Base-by-base conservation (phyloP, 2,888 invertebrate genomes). In the Cerastoderma edule region DNA sequence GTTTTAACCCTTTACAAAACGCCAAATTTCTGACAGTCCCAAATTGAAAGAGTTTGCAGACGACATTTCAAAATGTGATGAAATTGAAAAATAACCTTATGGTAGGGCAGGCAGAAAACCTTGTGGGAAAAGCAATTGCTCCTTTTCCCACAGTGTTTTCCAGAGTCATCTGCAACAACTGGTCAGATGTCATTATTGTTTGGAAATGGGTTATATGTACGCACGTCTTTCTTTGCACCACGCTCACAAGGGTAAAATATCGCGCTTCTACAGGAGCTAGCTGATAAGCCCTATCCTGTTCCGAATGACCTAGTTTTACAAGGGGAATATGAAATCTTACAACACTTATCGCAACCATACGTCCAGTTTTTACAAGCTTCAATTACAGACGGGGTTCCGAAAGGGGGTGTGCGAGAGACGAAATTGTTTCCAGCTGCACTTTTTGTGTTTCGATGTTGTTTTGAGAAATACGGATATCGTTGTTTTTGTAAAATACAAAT, bases 301-400 rank as follows among this genome's bases (percentile, higher is more conserved):
- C 39, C 57, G 30, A 39, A 22, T 60, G 60, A 60, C 60, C 60
- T 60, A 60, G 24, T 24, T 60, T 39, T n/a, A 33, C 22, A 39
- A 19, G 10, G 24, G n/a, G 60, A 60, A 60, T 60, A 60, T 60
- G 60, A 60, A 60, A 50, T 72, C 66, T 72, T 72, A 67, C 64
- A 75, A 44, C 16, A 46, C 48, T 75, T 60, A 75, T 70, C 70
- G 44, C 53, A 60, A 67, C 39, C 56, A 70, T 66, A 56, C 39
- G 30, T 65, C 54, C 60, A 60, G 35, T 64, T 67, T 64, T 53
- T 76, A 46, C 67, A 68, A 72, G 72, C 32, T 70, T 32, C 35
- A 33, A 19, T 71, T 71, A 16, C 71, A 65, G 65, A 27, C 30
- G 71, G 56, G 60, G 60, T 8, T 10, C 30, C 28, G n/a, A 8